These are phyloP conservation scores for Oscheius sp. DNA, from an alignment of 1,140 invertebrate genomes.

Conservation along the genomic window DNA sequence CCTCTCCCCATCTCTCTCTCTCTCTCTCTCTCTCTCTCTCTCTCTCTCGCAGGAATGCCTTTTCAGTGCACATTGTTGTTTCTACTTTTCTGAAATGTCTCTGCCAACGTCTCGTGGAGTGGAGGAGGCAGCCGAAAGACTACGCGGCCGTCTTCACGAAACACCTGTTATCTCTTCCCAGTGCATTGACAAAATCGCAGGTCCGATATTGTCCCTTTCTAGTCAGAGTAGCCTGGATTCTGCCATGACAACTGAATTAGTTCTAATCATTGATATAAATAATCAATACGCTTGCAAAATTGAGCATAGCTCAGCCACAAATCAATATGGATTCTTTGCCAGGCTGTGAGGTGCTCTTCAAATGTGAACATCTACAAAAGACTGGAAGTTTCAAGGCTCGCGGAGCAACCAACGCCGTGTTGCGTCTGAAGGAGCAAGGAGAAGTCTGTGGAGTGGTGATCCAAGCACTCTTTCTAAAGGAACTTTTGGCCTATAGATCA, in stretches of 20 bases:
- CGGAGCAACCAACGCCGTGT: conserved; percentile 61
- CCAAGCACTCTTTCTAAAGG: background rate
- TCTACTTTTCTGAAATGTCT: background rate
- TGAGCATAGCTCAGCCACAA: too few relatives aligned
- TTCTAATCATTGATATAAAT: too few relatives aligned
- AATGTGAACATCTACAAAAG: conserved; percentile 62
- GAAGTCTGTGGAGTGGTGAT: conserved; percentile 38
- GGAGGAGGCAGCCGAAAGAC: background rate
- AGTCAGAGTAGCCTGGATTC: background rate
- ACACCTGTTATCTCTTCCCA: conserved; percentile 22
- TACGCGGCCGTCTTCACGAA: background rate
- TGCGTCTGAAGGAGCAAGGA: conserved; percentile 33
- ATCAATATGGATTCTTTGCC: background rate
- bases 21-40: too few relatives aligned
- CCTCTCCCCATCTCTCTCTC: too few relatives aligned
- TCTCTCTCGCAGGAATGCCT: too few relatives aligned
- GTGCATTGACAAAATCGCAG: conserved; percentile 18
- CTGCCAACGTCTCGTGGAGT: conserved; percentile 2
- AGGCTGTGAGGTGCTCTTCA: conserved; percentile 49
- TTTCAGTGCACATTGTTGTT: too few relatives aligned
- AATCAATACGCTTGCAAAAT: background rate
- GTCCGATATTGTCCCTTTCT: too few relatives aligned
- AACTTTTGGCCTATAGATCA: conserved; percentile 53
- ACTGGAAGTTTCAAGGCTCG: conserved; percentile 62
- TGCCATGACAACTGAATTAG: too few relatives aligned